Percentiles rank a stretch among this genome's conserved stretches.
Evolutionary conservation across 2,888 invertebrate genomes (phyloP).

Genomic region (Eristalis intricaria): DNA sequence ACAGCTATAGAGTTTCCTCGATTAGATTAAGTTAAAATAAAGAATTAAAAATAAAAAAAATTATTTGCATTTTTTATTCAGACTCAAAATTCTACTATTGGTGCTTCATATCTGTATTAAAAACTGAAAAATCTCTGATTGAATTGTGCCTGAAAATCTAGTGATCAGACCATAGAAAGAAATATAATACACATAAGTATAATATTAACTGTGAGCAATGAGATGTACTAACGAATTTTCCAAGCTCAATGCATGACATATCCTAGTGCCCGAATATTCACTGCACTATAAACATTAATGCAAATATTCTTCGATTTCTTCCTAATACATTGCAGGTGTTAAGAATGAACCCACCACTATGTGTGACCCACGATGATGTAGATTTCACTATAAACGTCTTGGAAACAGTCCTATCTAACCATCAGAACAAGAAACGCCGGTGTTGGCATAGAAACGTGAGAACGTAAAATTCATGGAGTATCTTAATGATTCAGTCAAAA

Average conservation of each 20-base stretch:
- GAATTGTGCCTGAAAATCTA: background rate
- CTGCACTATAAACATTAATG: background rate
- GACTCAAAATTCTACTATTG: background rate
- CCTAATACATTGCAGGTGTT: slow-evolving; percentile 85
- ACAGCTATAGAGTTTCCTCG: background rate
- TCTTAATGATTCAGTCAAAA: slow-evolving; percentile 1
- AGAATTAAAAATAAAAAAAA: background rate
- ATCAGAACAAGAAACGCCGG: slow-evolving; percentile 76
- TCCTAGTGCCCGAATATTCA: background rate
- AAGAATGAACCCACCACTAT: slow-evolving; percentile 97
- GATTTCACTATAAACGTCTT: slow-evolving; percentile 87
- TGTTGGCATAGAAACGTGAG: slow-evolving; percentile 76
- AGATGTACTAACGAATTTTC: background rate
- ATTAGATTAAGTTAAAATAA: background rate
- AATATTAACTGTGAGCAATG: too few species aligned
- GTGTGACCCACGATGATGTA: slow-evolving; percentile 91
- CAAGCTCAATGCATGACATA: background rate
- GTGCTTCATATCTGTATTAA: background rate
- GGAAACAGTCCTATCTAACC: slow-evolving; percentile 75
- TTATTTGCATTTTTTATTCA: background rate
- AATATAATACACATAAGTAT: too few species aligned
- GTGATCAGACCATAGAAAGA: too few species aligned
- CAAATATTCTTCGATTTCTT: background rate
- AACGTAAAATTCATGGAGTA: slow-evolving; percentile 35
- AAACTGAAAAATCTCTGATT: background rate